phyloP scores from a whole-genome alignment of 2,888 invertebrate species.

The Tetrapedia diversipes region DNA sequence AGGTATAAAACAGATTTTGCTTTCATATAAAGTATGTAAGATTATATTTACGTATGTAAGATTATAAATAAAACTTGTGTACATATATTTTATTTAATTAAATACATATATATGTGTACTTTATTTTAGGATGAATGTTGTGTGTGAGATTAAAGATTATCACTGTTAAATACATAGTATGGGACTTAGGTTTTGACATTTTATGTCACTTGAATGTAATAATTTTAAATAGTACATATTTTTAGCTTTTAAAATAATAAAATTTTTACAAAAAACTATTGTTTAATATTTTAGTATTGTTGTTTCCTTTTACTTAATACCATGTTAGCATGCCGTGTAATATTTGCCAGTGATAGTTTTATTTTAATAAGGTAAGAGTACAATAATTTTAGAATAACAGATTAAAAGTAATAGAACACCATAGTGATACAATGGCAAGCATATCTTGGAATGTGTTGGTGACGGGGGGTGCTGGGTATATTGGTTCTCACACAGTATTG shows the following conservation, averaged over 20 bases:
- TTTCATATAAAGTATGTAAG: not conserved
- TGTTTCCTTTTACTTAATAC: not conserved
- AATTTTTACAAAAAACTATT: not conserved
- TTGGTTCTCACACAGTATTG: slow-evolving; percentile 95
- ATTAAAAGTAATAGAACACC: slow-evolving; percentile 46
- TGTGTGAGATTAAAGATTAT: slow-evolving; percentile 5
- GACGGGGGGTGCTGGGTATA: slow-evolving; percentile 97
- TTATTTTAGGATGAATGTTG: slow-evolving; percentile 3
- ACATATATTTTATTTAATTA: not conserved
- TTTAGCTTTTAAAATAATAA: not conserved
- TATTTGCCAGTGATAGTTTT: not conserved
- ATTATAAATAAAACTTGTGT: not conserved
- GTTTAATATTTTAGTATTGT: not conserved
- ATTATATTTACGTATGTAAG: not conserved
- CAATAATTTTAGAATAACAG: slow-evolving; percentile 21
- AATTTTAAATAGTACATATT: not conserved
- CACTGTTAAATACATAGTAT: not conserved
- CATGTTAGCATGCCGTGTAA: not conserved
- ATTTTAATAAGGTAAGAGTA: not conserved
- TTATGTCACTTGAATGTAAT: not conserved
- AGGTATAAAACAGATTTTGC: slow-evolving; percentile 29
- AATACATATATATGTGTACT: not conserved
- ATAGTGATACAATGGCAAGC: slow-evolving; percentile 72
- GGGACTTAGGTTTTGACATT: not conserved
- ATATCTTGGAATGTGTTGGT: slow-evolving; percentile 87